A percentile compares a stretch with the other conserved stretches of the same genome.
Conservation (phyloP, 2,797 vertebrate species). For the Toxotes lorentzi region DNA sequence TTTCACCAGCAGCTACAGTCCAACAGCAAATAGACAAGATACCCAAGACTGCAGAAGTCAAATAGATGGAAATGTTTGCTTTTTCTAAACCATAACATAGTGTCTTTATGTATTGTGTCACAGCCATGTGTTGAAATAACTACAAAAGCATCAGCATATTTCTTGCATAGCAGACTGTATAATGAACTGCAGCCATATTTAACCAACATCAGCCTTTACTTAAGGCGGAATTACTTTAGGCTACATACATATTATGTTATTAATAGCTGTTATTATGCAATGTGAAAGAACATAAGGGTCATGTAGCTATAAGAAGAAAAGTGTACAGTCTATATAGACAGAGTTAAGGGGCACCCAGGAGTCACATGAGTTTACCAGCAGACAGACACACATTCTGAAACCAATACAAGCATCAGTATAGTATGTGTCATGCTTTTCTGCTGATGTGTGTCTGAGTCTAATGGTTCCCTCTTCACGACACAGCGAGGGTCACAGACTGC, state of each 20-base stretch:
- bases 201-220: no score
- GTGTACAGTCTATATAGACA: not conserved
- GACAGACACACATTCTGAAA: not conserved
- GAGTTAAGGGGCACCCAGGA: not conserved
- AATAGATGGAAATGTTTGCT: not conserved
- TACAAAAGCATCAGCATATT: not conserved
- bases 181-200: not conserved
- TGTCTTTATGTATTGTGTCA: not conserved
- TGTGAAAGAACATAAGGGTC: not conserved
- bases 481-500: not conserved
- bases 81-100: not conserved
- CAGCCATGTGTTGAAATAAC: not conserved
- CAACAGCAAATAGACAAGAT: not conserved
- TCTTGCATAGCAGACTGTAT: not conserved
- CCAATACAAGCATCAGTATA: not conserved
- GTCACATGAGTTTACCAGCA: not conserved
- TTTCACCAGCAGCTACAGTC: not conserved
- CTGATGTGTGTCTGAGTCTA: constrained; percentile 23
- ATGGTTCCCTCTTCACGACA: constrained; percentile 10
- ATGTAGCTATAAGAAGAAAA: not conserved
- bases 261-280: constrained; percentile 6
- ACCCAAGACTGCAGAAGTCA: not conserved
- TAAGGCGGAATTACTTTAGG: not conserved
- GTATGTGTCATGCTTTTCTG: constrained; percentile 25
- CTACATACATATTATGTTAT: not conserved